These are phyloP conservation scores for Mastomys coucha DNA, from an alignment of 2,113 vertebrate genomes.

Conservation along the genomic window DNA sequence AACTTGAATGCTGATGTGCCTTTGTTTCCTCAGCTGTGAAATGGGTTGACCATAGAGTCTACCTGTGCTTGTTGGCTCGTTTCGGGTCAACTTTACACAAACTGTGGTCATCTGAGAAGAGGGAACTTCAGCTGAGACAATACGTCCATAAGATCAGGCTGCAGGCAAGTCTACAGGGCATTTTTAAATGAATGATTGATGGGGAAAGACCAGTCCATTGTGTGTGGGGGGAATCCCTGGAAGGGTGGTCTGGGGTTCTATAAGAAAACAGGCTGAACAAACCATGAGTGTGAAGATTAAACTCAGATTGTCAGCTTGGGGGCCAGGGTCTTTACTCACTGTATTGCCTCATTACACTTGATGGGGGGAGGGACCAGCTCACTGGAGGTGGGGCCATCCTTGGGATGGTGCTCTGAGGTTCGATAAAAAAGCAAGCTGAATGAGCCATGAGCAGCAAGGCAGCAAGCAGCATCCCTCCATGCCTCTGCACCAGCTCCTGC, in stretches of 20 bases:
- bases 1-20: neutral
- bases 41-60: neutral
- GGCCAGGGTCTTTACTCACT: neutral
- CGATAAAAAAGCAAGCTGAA: neutral
- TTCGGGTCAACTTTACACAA: neutral
- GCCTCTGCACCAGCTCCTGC: neutral
- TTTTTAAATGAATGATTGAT: neutral
- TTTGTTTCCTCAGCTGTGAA: constrained; percentile 45
- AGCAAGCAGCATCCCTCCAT: neutral
- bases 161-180: neutral
- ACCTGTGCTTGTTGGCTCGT: neutral
- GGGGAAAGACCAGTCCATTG: neutral
- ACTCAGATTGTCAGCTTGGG: neutral
- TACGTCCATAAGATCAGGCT: neutral
- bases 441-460: neutral
- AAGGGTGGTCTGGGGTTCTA: neutral
- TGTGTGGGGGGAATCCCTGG: neutral
- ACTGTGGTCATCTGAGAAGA: neutral
- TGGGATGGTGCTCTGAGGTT: neutral
- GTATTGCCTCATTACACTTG: neutral
- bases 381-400: neutral
- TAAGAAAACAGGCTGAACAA: neutral
- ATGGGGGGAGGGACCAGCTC: neutral
- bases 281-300: neutral
- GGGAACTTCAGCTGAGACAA: neutral